Evolutionary conservation across 2,113 vertebrate genomes (phyloP).

Genomic region (Lutjanus erythropterus): DNA sequence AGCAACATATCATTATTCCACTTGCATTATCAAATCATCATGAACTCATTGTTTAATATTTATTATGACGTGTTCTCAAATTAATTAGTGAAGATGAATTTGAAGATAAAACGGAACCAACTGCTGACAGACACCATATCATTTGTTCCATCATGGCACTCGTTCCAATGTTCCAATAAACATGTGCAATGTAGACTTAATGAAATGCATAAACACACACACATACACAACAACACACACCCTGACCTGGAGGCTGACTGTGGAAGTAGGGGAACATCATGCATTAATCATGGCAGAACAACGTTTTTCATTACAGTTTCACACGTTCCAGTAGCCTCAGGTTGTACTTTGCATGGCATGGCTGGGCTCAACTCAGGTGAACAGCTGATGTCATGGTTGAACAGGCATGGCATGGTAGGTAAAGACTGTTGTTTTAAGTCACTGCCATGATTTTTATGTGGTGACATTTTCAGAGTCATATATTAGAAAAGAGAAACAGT

Average conservation of each 20-base stretch:
- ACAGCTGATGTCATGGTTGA: slow-evolving; percentile 26
- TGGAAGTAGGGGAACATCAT: slow-evolving; percentile 58
- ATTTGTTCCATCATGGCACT: neutral
- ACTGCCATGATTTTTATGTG: neutral
- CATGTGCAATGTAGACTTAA: neutral
- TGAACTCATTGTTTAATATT: neutral
- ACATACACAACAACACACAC: slow-evolving; percentile 16
- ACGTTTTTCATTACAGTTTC: slow-evolving; percentile 68
- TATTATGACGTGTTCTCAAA: neutral
- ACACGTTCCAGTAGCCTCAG: slow-evolving; percentile 62
- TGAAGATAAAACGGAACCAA: neutral
- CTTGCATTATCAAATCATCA: slow-evolving; percentile 15
- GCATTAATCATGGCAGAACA: slow-evolving; percentile 71
- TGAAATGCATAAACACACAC: slow-evolving; percentile 6
- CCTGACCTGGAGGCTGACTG: slow-evolving; percentile 33
- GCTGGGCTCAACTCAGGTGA: slow-evolving; percentile 13
- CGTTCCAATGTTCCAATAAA: neutral
- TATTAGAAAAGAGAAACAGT: neutral
- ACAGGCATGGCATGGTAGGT: neutral
- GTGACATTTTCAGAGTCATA: neutral
- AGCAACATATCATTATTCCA: too few species aligned
- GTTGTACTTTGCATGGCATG: slow-evolving; percentile 31
- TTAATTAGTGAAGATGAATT: neutral
- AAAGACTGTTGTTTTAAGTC: neutral
- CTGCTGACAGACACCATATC: neutral